Evolutionary conservation across 2,797 vertebrate species (phyloP).

Genomic region (Chlorospingus semifuscus): DNA sequence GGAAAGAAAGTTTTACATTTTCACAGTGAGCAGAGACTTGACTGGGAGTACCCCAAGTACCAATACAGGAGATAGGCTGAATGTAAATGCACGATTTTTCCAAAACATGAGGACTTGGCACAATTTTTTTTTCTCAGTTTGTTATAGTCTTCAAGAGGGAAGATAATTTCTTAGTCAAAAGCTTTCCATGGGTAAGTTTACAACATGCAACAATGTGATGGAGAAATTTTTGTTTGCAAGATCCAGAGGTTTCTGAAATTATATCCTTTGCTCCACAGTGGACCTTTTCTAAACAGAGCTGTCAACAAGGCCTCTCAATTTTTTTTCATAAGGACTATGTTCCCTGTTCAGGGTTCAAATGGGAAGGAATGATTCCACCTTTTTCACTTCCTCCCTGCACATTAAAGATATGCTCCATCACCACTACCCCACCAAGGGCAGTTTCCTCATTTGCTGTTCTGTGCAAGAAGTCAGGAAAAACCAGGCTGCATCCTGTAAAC

Average conservation of each 20-base stretch:
- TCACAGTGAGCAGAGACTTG: background rate
- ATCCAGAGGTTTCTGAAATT: background rate
- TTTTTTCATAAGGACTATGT: background rate
- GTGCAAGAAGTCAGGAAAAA: background rate
- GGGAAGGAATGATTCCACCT: background rate
- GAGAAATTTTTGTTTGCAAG: background rate
- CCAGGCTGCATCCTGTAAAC: background rate
- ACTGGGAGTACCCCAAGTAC: background rate
- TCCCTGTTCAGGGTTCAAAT: background rate
- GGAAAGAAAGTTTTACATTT: background rate
- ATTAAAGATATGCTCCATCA: background rate
- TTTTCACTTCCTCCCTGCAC: background rate
- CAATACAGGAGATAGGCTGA: background rate
- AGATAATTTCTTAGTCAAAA: background rate
- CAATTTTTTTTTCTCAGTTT: background rate
- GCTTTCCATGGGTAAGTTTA: background rate
- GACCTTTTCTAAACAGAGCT: background rate
- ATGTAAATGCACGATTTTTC: background rate
- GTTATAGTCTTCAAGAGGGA: background rate
- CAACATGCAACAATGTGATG: background rate
- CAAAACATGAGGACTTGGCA: background rate
- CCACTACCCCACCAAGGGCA: background rate
- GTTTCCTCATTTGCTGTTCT: background rate
- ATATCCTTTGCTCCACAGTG: background rate
- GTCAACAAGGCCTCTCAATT: background rate